phyloP scores from a whole-genome alignment of 2,797 vertebrate genomes.

The Gymnopithys bicolor region DNA sequence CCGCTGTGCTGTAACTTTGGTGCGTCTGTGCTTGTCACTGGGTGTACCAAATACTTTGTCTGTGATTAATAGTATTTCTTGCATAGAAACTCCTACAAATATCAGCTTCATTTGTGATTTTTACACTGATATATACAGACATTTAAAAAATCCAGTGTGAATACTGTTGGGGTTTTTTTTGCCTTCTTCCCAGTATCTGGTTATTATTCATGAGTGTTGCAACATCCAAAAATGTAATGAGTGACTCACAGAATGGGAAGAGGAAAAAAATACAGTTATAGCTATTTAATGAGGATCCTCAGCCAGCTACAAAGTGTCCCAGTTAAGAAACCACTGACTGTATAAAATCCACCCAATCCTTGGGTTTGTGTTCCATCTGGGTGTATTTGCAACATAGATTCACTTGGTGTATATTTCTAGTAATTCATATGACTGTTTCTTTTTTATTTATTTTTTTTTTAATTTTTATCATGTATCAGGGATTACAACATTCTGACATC shows the following conservation, averaged over 20 bases:
- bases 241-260: conserved; percentile 28
- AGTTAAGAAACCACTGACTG: background rate
- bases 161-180: background rate
- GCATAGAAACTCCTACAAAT: background rate
- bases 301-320: background rate
- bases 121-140: conserved; percentile 13
- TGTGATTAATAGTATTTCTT: conserved; percentile 38
- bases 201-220: conserved; percentile 53
- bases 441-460: background rate
- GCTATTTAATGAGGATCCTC: background rate
- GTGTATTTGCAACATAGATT: background rate
- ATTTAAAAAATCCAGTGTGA: background rate
- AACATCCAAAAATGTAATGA: conserved; percentile 28
- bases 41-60: background rate
- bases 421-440: background rate
- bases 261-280: conserved; percentile 19
- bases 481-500: background rate
- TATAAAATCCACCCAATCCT: background rate
- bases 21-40: background rate
- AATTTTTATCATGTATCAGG: background rate
- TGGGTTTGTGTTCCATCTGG: background rate
- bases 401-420: background rate
- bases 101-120: conserved; percentile 17
- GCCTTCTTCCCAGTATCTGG: background rate
- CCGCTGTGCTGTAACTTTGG: background rate